Evolutionary conservation across 2,888 invertebrate genomes (phyloP).

Genomic region (Acronicta psi): DNA sequence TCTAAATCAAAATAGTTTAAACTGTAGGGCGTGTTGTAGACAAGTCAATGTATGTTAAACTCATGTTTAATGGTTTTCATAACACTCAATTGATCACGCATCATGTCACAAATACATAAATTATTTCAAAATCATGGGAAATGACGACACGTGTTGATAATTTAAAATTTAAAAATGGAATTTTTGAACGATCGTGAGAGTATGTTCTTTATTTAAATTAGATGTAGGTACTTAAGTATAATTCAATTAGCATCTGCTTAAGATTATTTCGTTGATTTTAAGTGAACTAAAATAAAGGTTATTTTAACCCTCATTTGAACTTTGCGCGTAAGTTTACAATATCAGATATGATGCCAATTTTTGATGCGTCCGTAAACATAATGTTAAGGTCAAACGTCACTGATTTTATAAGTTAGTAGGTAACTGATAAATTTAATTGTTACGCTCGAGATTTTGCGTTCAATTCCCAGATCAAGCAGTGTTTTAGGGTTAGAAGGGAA

Average conservation of each 20-base stretch:
- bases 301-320: too few species aligned
- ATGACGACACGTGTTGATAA: constrained; percentile 68
- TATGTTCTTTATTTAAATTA: constrained; percentile 1
- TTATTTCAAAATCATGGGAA: constrained; percentile 75
- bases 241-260: constrained; percentile 4
- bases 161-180: constrained; percentile 65
- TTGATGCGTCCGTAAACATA: too few species aligned
- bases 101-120: constrained; percentile 71
- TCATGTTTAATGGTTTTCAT: constrained; percentile 84
- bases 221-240: constrained; percentile 5
- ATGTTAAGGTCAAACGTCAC: too few species aligned
- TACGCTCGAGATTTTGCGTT: too few species aligned
- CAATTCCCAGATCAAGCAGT: too few species aligned
- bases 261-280: neutral
- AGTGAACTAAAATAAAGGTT: neutral
- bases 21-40: constrained; percentile 80
- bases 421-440: too few species aligned
- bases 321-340: neutral
- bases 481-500: too few species aligned
- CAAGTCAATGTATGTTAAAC: constrained; percentile 73
- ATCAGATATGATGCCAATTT: too few species aligned
- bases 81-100: constrained; percentile 86
- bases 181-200: constrained; percentile 31
- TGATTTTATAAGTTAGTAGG: too few species aligned
- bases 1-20: constrained; percentile 79